phyloP scores from a whole-genome alignment of 2,797 vertebrate species.

The Arctocebus calabarensis region DNA sequence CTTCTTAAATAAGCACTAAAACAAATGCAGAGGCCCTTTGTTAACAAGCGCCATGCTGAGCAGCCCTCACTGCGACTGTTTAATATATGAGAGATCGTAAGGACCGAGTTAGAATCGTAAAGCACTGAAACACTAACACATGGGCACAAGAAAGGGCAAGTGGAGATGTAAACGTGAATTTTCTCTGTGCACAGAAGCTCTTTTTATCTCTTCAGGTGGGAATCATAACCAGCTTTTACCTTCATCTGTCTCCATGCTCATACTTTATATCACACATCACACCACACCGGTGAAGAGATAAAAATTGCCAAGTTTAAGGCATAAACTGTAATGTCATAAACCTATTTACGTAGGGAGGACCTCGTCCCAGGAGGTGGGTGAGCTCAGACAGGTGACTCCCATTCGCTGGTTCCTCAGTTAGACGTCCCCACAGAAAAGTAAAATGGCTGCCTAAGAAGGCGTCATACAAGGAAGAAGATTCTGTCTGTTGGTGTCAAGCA shows the following conservation, averaged over 20 bases:
- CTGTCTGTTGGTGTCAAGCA: background rate
- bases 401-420: background rate
- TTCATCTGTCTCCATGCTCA: background rate
- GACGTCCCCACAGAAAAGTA: background rate
- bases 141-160: background rate
- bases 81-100: slow-evolving; percentile 71
- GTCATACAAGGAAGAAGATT: background rate
- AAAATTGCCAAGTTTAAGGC: background rate
- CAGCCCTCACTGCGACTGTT: slow-evolving; percentile 64
- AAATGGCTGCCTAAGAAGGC: background rate
- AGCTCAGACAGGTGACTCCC: background rate
- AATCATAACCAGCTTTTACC: slow-evolving; percentile 50
- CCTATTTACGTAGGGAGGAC: background rate
- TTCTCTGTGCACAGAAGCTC: background rate
- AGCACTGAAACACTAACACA: slow-evolving; percentile 34
- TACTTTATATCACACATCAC: background rate
- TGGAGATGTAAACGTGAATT: slow-evolving; percentile 39
- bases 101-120: slow-evolving; percentile 63
- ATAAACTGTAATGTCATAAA: background rate
- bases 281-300: background rate
- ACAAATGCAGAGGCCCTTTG: slow-evolving; percentile 83
- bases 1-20: slow-evolving; percentile 84
- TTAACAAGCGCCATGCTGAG: slow-evolving; percentile 81
- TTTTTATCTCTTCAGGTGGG: slow-evolving; percentile 44
- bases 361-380: background rate